These are phyloP conservation scores for Rutpela maculata DNA, from an alignment of 2,888 invertebrate species.

Conservation along the genomic window DNA sequence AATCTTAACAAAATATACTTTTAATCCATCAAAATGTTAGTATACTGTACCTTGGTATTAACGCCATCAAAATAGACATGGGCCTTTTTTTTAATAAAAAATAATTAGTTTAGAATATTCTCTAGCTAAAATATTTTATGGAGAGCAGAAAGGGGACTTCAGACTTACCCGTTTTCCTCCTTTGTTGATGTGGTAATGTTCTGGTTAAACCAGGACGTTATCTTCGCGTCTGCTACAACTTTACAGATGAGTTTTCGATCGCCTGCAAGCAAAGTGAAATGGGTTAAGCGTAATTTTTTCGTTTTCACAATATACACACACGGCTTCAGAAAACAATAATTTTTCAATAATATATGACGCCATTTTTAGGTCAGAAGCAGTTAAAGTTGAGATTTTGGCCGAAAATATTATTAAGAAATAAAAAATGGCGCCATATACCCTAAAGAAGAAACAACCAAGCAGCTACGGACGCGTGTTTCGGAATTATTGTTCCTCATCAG, in stretches of 20 bases:
- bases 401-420: no score
- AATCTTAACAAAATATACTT: no score
- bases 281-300: neutral
- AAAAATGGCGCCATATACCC: no score
- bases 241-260: constrained; percentile 90
- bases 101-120: constrained; percentile 52
- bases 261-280: constrained; percentile 76
- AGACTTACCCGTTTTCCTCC: constrained; percentile 77
- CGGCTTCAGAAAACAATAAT: no score
- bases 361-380: no score
- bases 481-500: no score
- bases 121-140: neutral
- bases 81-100: constrained; percentile 78
- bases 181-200: constrained; percentile 83
- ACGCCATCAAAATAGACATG: constrained; percentile 94
- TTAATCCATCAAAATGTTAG: neutral
- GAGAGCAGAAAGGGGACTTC: no score
- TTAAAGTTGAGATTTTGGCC: no score
- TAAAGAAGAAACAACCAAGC: no score
- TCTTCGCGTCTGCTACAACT: constrained; percentile 91
- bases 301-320: no score
- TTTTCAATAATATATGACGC: no score
- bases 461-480: no score
- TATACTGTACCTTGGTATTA: constrained; percentile 92
- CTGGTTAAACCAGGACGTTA: constrained; percentile 90